A percentile compares a stretch with the other conserved stretches of the same genome.
Evolutionary conservation across 2,797 vertebrate species (phyloP).

Genomic region (Megalops cyprinoides): DNA sequence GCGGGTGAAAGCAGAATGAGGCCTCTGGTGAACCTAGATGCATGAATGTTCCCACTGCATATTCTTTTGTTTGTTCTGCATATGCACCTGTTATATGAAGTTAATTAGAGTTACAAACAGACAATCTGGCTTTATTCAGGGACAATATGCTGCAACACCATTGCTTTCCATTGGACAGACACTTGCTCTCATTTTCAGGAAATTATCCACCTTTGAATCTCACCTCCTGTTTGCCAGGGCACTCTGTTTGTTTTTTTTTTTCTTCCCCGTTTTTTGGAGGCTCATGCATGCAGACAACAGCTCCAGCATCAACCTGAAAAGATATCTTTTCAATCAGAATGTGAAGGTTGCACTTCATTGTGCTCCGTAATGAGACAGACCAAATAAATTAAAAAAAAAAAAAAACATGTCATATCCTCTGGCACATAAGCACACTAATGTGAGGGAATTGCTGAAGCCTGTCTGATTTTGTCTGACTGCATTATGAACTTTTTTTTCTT

Average conservation of each 20-base stretch:
- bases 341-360: constrained; percentile 59
- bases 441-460: constrained; percentile 50
- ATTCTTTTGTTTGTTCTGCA: too few relatives aligned
- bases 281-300: constrained; percentile 44
- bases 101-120: constrained; percentile 24
- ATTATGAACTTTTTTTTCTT: neutral
- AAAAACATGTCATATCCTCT: constrained; percentile 63
- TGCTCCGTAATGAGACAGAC: constrained; percentile 44
- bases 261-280: constrained; percentile 36
- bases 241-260: constrained; percentile 34
- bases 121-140: constrained; percentile 18
- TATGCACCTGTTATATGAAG: neutral
- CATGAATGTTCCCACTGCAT: too few relatives aligned
- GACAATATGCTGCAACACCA: constrained; percentile 3
- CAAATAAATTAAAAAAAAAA: constrained; percentile 50
- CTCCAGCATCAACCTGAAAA: constrained; percentile 56
- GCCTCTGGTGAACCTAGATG: too few relatives aligned
- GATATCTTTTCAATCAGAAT: constrained; percentile 67
- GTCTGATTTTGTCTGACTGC: constrained; percentile 37
- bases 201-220: constrained; percentile 38
- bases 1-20: too few relatives aligned
- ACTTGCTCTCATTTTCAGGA: constrained; percentile 40
- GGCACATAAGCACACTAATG: constrained; percentile 58
- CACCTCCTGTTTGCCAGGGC: constrained; percentile 41
- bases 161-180: constrained; percentile 26